Base-by-base conservation (phyloP, 2,888 invertebrate species). In the Chelonus formosanus region DNA sequence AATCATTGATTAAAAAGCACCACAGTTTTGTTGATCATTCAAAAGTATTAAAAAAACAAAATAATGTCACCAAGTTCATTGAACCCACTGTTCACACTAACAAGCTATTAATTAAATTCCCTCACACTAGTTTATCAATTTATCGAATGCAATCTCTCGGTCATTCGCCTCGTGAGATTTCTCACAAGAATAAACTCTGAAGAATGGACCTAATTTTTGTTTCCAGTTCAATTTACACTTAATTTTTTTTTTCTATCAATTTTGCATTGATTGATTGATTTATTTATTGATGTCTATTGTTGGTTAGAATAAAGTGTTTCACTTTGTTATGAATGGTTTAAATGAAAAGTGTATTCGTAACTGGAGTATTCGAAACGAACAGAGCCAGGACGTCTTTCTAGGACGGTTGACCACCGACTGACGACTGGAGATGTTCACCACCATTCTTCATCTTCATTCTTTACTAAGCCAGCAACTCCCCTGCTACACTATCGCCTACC, bases 391-490 rank as follows among this genome's bases (percentile, higher is more conserved):
- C 78, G 79, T 79, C 79, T 76, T 77, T 73, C 72, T 70, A 74
- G 75, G 79, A 81, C 80, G 83, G 83, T 77, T 80, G 77, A 79
- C 76, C 80, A 83, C 80, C 81, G 79, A 84, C 83, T 84, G 83
- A 82, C 81, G 81, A 77, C 74, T 72, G 69, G 72, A 77, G 78
- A 82, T 81, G 76, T 79, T 80, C 78, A 75, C 76, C 76, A 75
- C 76, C 78, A 79, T 83, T 81, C 82, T 78, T 83, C 81, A 83
- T 81, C 80, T 82, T 83, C 79, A 76, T 81, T 80, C 81, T 79
- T 78, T 72, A 70, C 73, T 75, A 69, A 74, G 65, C 55, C 60
- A 57, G 62, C 62, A 58, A 67, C 67, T 67, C 63, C 70, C 53
- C 64, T 57, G 63, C 71, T 54, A 63, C 59, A 67, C 71, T 71